A percentile compares a stretch with the other conserved stretches of the same genome.
Conservation (phyloP, 2,113 vertebrate genomes). For the Podarcis muralis region DNA sequence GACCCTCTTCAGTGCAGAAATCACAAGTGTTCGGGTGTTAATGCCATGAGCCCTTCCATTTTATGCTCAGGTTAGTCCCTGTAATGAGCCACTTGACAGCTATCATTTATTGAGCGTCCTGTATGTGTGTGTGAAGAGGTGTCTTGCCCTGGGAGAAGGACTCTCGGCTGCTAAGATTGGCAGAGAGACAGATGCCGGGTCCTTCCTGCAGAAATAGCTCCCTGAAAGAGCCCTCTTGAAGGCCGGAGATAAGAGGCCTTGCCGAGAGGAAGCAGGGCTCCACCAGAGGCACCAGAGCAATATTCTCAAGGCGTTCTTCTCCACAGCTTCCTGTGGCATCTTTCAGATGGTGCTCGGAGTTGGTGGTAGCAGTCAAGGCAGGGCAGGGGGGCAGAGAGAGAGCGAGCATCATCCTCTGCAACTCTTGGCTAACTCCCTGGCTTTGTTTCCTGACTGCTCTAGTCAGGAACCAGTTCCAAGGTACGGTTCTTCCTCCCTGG, state of each 20-base stretch:
- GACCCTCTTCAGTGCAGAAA: too few species aligned
- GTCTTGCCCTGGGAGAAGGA: background rate
- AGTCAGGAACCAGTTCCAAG: background rate
- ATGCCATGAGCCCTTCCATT: too few species aligned
- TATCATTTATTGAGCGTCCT: too few species aligned
- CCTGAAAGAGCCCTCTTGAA: background rate
- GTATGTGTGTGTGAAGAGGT: background rate
- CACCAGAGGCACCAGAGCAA: background rate
- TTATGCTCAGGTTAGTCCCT: background rate
- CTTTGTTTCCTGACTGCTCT: background rate
- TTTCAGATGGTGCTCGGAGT: background rate
- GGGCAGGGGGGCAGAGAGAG: background rate
- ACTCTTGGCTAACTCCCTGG: background rate
- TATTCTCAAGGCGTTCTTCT: background rate
- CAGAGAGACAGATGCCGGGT: background rate
- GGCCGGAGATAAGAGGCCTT: background rate
- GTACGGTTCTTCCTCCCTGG: background rate
- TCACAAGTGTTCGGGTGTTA: too few species aligned
- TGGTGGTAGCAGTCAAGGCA: background rate
- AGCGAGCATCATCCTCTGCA: background rate
- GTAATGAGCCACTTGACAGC: too few species aligned
- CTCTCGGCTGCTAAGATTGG: background rate
- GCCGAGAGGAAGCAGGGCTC: background rate
- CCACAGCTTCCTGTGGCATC: background rate
- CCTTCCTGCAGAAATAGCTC: background rate